Percentiles rank a stretch among this genome's conserved stretches.
Conservation (phyloP, 2,888 invertebrate genomes). For the Caenorhabditis zanzibari region DNA sequence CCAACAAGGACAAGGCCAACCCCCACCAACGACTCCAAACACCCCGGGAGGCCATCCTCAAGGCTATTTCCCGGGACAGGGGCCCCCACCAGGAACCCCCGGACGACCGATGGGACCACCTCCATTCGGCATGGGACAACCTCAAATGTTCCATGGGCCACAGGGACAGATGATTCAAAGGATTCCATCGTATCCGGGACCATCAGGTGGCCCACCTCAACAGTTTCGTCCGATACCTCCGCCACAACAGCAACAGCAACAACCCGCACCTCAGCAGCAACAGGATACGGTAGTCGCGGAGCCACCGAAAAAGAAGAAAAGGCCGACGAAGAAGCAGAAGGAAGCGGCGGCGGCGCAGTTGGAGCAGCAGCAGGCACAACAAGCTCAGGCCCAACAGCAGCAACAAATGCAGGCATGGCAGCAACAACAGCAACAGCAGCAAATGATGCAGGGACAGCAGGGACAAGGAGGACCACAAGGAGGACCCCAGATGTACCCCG, state of each 20-base stretch:
- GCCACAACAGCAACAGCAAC: slow-evolving; percentile 1
- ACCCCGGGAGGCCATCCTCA: slow-evolving; percentile 17
- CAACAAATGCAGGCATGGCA: slow-evolving; percentile 56
- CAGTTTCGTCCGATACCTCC: slow-evolving; percentile 36
- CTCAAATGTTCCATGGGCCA: slow-evolving; percentile 52
- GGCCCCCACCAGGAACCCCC: slow-evolving; percentile 52
- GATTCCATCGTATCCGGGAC: slow-evolving; percentile 57
- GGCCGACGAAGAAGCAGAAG: slow-evolving; percentile 71
- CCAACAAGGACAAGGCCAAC: slow-evolving; percentile 22
- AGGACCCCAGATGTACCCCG: slow-evolving; percentile 35
- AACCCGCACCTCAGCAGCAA: slow-evolving; percentile 18
- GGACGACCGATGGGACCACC: slow-evolving; percentile 37
- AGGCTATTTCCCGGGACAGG: slow-evolving; percentile 34
- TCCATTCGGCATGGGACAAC: slow-evolving; percentile 48
- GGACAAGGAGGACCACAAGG: slow-evolving; percentile 11
- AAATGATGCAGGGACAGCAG: slow-evolving; percentile 56
- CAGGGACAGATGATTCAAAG: slow-evolving; percentile 56
- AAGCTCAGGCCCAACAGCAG: slow-evolving; percentile 32
- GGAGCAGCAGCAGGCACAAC: slow-evolving; percentile 53
- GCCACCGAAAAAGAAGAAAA: slow-evolving; percentile 71
- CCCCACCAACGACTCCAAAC: slow-evolving; percentile 50
- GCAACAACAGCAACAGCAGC: slow-evolving; percentile 51
- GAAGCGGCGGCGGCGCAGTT: slow-evolving; percentile 65
- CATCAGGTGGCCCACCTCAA: slow-evolving; percentile 3
- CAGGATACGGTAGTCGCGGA: slow-evolving; percentile 31